Evolutionary conservation across 2,797 vertebrate genomes (phyloP).

Genomic region (Sarcoramphus papa): DNA sequence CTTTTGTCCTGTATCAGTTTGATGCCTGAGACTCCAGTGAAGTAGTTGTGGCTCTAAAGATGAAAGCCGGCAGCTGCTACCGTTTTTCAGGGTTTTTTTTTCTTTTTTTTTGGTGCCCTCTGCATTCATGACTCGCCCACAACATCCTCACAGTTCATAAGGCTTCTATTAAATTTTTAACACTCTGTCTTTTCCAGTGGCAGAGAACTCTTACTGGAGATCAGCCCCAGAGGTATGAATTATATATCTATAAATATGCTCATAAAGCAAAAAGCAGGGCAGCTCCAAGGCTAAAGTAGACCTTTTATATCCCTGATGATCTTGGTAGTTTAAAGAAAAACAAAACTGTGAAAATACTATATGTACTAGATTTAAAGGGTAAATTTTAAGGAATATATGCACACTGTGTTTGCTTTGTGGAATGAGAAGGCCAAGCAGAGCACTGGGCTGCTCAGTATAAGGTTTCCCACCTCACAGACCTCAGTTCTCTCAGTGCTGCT

Average conservation of each 20-base stretch:
- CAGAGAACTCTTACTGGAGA: slow-evolving; percentile 65
- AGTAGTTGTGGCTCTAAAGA: neutral
- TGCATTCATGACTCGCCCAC: slow-evolving; percentile 36
- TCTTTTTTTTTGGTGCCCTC: neutral
- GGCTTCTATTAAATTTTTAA: slow-evolving; percentile 71
- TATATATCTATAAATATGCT: slow-evolving; percentile 75
- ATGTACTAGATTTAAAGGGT: slow-evolving; percentile 46
- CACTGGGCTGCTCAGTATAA: neutral
- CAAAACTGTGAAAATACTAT: slow-evolving; percentile 31
- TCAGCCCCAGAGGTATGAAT: slow-evolving; percentile 71
- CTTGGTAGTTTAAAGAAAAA: slow-evolving; percentile 65
- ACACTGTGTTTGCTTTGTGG: neutral
- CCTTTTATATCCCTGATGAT: slow-evolving; percentile 65
- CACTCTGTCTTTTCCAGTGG: slow-evolving; percentile 59
- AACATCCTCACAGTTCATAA: slow-evolving; percentile 60
- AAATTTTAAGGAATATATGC: slow-evolving; percentile 45
- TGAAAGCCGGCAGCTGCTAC: neutral
- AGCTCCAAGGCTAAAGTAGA: slow-evolving; percentile 67
- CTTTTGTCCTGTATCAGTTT: neutral
- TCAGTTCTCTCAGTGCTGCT: neutral
- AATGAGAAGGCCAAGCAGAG: neutral
- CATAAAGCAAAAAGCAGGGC: slow-evolving; percentile 68
- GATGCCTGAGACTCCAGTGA: neutral
- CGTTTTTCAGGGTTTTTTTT: neutral
- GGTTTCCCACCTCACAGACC: neutral